phyloP scores from a whole-genome alignment of 2,888 invertebrate genomes.

The Resseliella maxima region DNA sequence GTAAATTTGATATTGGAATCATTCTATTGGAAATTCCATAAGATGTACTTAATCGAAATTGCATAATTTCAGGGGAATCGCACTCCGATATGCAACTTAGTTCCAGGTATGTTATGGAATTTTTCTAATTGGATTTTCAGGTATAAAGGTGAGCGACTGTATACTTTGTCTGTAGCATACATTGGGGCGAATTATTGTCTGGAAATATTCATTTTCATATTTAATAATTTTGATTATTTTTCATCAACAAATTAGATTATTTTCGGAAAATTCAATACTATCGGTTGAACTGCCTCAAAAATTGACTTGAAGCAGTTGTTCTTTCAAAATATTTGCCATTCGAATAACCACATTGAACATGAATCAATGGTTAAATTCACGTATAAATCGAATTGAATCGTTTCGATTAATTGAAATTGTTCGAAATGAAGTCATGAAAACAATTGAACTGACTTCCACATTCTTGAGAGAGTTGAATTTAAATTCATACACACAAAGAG shows the following conservation, averaged over 20 bases:
- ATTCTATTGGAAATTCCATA: slow-evolving; percentile 11
- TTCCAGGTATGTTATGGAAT: slow-evolving; percentile 20
- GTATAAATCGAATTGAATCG: no score
- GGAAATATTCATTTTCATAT: neutral
- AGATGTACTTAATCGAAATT: neutral
- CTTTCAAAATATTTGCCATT: neutral
- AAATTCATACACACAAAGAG: no score
- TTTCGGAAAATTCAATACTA: neutral
- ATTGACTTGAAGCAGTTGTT: neutral
- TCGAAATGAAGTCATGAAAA: neutral
- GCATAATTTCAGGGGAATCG: slow-evolving; percentile 14
- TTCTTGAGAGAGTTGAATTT: neutral
- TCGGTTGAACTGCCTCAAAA: neutral
- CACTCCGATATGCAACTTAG: neutral
- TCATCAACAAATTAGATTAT: neutral
- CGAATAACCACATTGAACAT: slow-evolving; percentile 31
- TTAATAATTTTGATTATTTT: neutral
- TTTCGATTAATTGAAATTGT: slow-evolving; percentile 30
- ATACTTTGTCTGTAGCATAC: slow-evolving; percentile 25
- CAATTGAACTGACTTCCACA: neutral
- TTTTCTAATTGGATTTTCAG: slow-evolving; percentile 30
- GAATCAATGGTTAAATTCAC: neutral
- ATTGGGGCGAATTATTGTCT: neutral
- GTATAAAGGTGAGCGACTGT: neutral
- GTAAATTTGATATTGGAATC: neutral